These are phyloP conservation scores for Menidia menidia DNA, from an alignment of 2,797 vertebrate species.

Conservation along the genomic window DNA sequence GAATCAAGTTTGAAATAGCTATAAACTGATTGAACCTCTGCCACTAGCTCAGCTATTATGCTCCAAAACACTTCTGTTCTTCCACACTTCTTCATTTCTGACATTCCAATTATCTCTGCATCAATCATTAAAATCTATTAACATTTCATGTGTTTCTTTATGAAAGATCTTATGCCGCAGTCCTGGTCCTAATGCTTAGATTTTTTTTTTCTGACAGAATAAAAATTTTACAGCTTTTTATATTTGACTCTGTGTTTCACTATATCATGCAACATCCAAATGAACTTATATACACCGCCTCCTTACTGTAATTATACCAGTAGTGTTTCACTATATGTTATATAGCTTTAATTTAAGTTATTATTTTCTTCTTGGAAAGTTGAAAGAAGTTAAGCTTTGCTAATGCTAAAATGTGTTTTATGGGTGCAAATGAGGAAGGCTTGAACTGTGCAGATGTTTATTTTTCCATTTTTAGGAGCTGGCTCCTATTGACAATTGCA, in stretches of 20 bases:
- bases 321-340: constrained; percentile 38
- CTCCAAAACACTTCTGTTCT: constrained; percentile 65
- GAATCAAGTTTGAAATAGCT: constrained; percentile 58
- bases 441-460: neutral
- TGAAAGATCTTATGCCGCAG: constrained; percentile 61
- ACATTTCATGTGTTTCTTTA: constrained; percentile 74
- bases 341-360: constrained; percentile 34
- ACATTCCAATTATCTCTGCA: constrained; percentile 78
- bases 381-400: constrained; percentile 4
- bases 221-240: constrained; percentile 60
- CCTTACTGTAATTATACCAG: constrained; percentile 21
- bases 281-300: constrained; percentile 33
- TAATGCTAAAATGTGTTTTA: no score
- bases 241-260: constrained; percentile 56
- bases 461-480: neutral
- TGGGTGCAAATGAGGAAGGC: no score
- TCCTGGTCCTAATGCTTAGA: constrained; percentile 35
- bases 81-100: constrained; percentile 70
- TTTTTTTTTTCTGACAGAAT: constrained; percentile 58
- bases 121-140: constrained; percentile 80
- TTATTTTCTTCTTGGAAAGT: constrained; percentile 11
- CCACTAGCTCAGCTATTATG: constrained; percentile 60
- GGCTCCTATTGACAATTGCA: neutral
- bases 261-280: constrained; percentile 59
- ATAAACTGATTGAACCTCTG: constrained; percentile 66